Evolutionary conservation across 2,888 invertebrate species (phyloP), one percentile per base, ranked within the genome.

Genomic region (Mythimna vitellina): DNA sequence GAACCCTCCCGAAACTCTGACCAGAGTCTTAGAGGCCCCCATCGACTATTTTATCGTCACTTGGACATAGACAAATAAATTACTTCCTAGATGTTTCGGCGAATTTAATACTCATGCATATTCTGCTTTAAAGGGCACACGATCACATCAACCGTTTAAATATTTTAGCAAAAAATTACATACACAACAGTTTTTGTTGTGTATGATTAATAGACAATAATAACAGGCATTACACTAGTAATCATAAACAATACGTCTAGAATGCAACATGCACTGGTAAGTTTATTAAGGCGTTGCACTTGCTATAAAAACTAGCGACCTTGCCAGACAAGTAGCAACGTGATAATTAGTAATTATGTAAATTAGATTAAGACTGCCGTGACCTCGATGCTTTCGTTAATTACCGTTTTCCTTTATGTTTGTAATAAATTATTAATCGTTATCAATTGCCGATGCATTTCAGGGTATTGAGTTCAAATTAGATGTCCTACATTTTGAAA

Each of bases 341-440:
- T 83, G 82, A 69, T 83, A 82, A 86, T 83, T 83, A 80, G 58
- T 46, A 42, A 54, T 60, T 67, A 67, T 70, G 73, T 76, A 74
- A 78, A 85, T 88, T 85, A 86, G 57, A 63, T 69, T 67, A 56
- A 66, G 73, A 72, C 67, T 61, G 57, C 88, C 87, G 67, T 89
- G 89, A 86, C 88, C 88, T 82, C 85, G 82, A 84, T 88, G 74
- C 75, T 87, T 88, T 79, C 64, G 72, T 76, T 86, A 87, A 86
- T 80, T 80, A 58, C 66, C 10, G 51, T 66, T 80, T 73, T 70
- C 66, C 54, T 83, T 80, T 58, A 69, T 73, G 60, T 66, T 58
- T 62, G 32, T 42, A 46, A 61, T 76, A 29, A 75, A 38, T 0
- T 58, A 51, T 0, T 58, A 46, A 62, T 73, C 63, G 22, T 69